phyloP scores from a whole-genome alignment of 2,888 invertebrate species.

The Dugesia japonica region DNA sequence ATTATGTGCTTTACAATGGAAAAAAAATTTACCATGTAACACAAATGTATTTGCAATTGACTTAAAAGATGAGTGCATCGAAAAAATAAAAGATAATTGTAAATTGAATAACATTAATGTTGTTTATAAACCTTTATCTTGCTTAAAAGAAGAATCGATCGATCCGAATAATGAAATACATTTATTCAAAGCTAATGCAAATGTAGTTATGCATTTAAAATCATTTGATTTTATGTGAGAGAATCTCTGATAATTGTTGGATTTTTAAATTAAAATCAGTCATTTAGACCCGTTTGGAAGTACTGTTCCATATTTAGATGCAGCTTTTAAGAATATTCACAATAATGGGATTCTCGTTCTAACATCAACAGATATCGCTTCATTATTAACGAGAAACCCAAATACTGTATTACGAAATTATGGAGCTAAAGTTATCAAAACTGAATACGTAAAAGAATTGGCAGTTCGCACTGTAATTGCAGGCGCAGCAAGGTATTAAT shows the following conservation, averaged over 20 bases:
- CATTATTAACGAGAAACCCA: conserved; percentile 40
- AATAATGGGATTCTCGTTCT: conserved; percentile 40
- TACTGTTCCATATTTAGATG: conserved; percentile 39
- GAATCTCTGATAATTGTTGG: background rate
- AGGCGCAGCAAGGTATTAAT: conserved; percentile 39
- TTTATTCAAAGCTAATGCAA: conserved; percentile 37
- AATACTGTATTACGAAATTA: conserved; percentile 40
- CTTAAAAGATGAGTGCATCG: conserved; percentile 32
- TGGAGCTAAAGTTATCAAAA: conserved; percentile 39
- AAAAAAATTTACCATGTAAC: conserved; percentile 36
- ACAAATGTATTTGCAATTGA: conserved; percentile 38
- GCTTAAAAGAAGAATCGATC: conserved; percentile 28
- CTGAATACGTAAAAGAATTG: conserved; percentile 42
- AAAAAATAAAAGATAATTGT: conserved; percentile 36
- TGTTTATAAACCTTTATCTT: conserved; percentile 36
- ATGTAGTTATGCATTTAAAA: conserved; percentile 38
- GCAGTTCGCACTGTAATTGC: conserved; percentile 40
- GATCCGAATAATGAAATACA: conserved; percentile 36
- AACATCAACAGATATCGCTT: conserved; percentile 41
- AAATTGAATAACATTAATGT: conserved; percentile 36
- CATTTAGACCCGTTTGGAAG: conserved; percentile 39
- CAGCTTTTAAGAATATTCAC: conserved; percentile 40
- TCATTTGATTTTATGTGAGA: conserved; percentile 41
- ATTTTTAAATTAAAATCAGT: too few relatives aligned
- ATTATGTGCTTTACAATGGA: conserved; percentile 37